Base-by-base conservation (phyloP, 2,888 invertebrate species). In the Tuberolachnus salignus region DNA sequence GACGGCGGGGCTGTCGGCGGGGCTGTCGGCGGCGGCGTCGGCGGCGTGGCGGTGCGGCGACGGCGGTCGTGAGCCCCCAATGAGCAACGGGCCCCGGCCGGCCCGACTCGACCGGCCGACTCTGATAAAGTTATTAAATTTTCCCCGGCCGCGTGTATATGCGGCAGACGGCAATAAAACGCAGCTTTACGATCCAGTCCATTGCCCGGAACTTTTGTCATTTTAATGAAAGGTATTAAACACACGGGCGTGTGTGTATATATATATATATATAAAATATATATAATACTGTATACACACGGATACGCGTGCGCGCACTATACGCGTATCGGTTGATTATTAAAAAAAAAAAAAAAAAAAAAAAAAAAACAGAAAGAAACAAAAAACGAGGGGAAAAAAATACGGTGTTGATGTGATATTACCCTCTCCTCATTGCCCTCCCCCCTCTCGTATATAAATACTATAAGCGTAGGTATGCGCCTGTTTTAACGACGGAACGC, bases 161-260 rank as follows among this genome's bases (percentile, higher is more conserved):
- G 55, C 21, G 75, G 75, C 75, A 78, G 75, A 78, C 75, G 75
- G 67, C 75, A 57, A 78, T 78, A 78, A 78, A 78, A 78, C 59
- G 67, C 59, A 66, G 59, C 67, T 78, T 66, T 67, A 67, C 75
- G 75, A 78, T 75, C 66, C 74, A 6, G 73, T 23, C 64, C 64
- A 23, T 53, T 74, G 63, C 64, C 75, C 16, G 67, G 34, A 78
- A 78, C 75, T 78, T 78, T 78, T 78, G 75, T 78, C 75, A 78
- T 78, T 78, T 78, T 78, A 78, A 78, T 78, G 75, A 78, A 78
- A 78, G 75, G 75, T 67, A 78, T 78, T 78, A 78, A 78, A 78
- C 75, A 46, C 75, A 46, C 75, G 75, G 66, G 73, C 61, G 34
- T 44, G 55, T 51, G 63, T 34, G 34, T 34, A n/a, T n/a, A n/a